Evolutionary conservation across 1,140 invertebrate species (phyloP).

Genomic region (Drosophila santomea): DNA sequence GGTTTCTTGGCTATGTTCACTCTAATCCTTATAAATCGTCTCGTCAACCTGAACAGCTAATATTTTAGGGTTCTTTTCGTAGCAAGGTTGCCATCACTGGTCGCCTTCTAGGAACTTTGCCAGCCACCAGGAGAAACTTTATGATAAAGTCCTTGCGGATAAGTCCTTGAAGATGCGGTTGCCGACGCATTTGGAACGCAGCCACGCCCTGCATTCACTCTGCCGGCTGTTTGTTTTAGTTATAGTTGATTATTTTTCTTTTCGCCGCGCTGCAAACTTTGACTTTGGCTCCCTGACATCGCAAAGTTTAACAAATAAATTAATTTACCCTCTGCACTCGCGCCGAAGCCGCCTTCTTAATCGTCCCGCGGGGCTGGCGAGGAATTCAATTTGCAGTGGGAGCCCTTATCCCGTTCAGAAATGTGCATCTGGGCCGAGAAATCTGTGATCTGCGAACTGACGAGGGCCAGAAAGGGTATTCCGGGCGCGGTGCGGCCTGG

Average conservation of each 20-base stretch:
- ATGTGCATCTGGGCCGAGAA: not conserved
- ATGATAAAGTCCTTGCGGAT: slow-evolving; percentile 54
- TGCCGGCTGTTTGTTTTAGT: slow-evolving; percentile 42
- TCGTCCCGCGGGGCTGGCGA: slow-evolving; percentile 50
- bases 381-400: slow-evolving; percentile 70
- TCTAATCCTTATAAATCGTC: too few relatives aligned
- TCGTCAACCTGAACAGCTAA: too few relatives aligned
- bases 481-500: not conserved
- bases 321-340: slow-evolving; percentile 64
- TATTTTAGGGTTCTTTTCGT: too few relatives aligned
- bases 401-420: slow-evolving; percentile 5
- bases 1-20: too few relatives aligned
- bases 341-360: slow-evolving; percentile 46
- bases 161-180: slow-evolving; percentile 56
- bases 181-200: slow-evolving; percentile 35
- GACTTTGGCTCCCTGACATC: slow-evolving; percentile 58
- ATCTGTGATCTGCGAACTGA: not conserved
- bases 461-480: slow-evolving; percentile 7
- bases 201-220: slow-evolving; percentile 16
- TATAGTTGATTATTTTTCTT: slow-evolving; percentile 49
- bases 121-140: slow-evolving; percentile 39
- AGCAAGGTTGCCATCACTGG: slow-evolving; percentile 4
- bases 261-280: slow-evolving; percentile 57
- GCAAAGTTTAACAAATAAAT: slow-evolving; percentile 80
- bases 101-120: slow-evolving; percentile 14